These are phyloP conservation scores for Microcebus murinus DNA, from an alignment of 2,113 vertebrate species.

Conservation along the genomic window DNA sequence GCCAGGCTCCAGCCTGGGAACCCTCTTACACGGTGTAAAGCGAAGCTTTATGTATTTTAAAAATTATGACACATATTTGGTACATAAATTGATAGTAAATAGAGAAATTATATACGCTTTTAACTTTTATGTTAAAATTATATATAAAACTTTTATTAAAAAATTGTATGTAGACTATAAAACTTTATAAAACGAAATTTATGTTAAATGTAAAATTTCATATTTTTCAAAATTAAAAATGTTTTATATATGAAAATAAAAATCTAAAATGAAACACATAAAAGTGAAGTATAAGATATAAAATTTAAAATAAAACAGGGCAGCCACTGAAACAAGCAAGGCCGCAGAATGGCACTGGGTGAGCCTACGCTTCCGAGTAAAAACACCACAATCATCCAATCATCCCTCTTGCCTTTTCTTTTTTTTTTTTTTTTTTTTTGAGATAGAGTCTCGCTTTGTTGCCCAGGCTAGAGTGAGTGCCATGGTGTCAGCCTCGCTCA, in stretches of 20 bases:
- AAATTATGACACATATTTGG: not conserved
- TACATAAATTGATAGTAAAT: not conserved
- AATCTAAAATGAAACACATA: not conserved
- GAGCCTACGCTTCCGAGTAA: not conserved
- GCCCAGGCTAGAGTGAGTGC: no score
- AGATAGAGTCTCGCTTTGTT: no score
- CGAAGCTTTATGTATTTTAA: not conserved
- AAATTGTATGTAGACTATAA: not conserved
- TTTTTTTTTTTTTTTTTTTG: no score
- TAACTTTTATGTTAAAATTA: not conserved
- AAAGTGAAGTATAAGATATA: not conserved
- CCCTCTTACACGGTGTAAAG: rapidly evolving
- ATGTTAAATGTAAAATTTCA: not conserved
- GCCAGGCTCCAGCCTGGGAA: no score
- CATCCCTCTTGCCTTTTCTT: no score
- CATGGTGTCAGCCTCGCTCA: no score
- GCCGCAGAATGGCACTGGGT: rapidly evolving
- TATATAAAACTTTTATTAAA: not conserved
- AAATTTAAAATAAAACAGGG: not conserved
- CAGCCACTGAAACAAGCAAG: no score
- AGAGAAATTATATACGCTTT: not conserved
- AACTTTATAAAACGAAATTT: not conserved
- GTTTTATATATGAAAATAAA: not conserved
- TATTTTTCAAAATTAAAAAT: not conserved
- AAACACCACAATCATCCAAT: not conserved